phyloP scores from a whole-genome alignment of 2,888 invertebrate species.

The Axea sp. region DNA sequence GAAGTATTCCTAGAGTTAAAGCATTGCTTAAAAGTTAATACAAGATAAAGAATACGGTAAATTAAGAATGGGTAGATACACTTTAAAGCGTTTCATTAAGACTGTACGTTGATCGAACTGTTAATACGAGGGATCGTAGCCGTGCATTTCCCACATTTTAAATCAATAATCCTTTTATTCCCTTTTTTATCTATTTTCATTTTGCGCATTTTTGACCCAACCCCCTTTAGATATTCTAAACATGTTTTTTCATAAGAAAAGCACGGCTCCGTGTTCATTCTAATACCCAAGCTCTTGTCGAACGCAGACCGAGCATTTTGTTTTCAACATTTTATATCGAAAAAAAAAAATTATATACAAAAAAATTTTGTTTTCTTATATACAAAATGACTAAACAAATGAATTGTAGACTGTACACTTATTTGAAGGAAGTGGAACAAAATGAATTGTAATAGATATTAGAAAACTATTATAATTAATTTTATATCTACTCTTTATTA shows the following conservation, averaged over 20 bases:
- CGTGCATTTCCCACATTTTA: slow-evolving; percentile 8
- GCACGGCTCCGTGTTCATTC: slow-evolving; percentile 19
- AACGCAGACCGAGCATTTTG: slow-evolving; percentile 69
- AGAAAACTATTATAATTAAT: slow-evolving; percentile 72
- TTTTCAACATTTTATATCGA: slow-evolving; percentile 65
- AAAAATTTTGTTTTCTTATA: slow-evolving; percentile 35
- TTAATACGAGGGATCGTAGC: slow-evolving; percentile 8
- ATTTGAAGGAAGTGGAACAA: slow-evolving; percentile 28
- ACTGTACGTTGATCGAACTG: slow-evolving; percentile 71
- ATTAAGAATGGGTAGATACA: slow-evolving; percentile 70
- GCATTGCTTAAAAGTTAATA: slow-evolving; percentile 67
- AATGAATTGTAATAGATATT: slow-evolving; percentile 66
- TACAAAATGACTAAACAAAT: slow-evolving; percentile 36
- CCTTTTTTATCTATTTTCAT: too few species aligned
- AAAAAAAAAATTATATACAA: neutral
- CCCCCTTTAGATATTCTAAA: too few species aligned
- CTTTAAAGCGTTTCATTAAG: slow-evolving; percentile 66
- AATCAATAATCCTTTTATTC: too few species aligned
- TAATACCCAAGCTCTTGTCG: slow-evolving; percentile 41
- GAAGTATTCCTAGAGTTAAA: slow-evolving; percentile 72
- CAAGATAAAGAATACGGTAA: slow-evolving; percentile 48
- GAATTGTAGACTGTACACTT: slow-evolving; percentile 54
- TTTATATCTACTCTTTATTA: slow-evolving; percentile 76
- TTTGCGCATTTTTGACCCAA: too few species aligned
- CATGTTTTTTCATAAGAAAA: too few species aligned